Evolutionary conservation across 2,888 invertebrate genomes (phyloP).

Genomic region (Apomyelois bistriatella): DNA sequence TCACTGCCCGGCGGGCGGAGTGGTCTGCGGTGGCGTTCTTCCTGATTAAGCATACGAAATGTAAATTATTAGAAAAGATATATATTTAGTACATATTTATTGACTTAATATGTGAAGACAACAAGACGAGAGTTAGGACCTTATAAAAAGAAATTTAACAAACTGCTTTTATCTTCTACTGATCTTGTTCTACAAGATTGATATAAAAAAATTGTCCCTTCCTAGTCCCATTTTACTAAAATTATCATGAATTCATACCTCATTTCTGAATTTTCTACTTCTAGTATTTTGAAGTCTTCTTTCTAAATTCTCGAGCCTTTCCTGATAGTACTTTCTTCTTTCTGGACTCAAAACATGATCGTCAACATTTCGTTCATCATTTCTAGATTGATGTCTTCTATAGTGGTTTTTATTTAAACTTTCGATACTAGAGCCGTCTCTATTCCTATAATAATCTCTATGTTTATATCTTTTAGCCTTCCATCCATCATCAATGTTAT

Average conservation of each 20-base stretch:
- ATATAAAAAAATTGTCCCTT: no score
- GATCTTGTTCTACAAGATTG: no score
- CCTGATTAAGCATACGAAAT: not conserved
- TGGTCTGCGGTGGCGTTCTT: slow-evolving; percentile 27
- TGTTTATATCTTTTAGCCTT: slow-evolving; percentile 1
- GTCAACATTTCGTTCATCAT: slow-evolving; percentile 20
- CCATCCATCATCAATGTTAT: not conserved
- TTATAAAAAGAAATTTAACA: no score
- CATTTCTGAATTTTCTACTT: slow-evolving; percentile 24
- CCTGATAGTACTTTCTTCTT: slow-evolving; percentile 54
- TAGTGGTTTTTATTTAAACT: slow-evolving; percentile 19
- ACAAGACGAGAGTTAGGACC: no score
- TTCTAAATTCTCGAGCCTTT: slow-evolving; percentile 50
- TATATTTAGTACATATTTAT: no score
- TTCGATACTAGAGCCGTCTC: slow-evolving; percentile 21
- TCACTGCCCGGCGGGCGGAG: slow-evolving; percentile 27
- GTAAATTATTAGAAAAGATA: no score
- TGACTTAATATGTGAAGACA: no score
- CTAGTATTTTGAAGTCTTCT: slow-evolving; percentile 34
- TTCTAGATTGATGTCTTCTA: slow-evolving; percentile 14
- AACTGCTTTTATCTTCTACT: no score
- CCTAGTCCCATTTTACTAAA: no score
- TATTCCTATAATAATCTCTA: slow-evolving; percentile 15
- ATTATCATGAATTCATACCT: slow-evolving; percentile 23
- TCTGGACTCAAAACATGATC: slow-evolving; percentile 41